These are phyloP conservation scores for Grus americana DNA, from an alignment of 2,113 vertebrate species.

Conservation along the genomic window DNA sequence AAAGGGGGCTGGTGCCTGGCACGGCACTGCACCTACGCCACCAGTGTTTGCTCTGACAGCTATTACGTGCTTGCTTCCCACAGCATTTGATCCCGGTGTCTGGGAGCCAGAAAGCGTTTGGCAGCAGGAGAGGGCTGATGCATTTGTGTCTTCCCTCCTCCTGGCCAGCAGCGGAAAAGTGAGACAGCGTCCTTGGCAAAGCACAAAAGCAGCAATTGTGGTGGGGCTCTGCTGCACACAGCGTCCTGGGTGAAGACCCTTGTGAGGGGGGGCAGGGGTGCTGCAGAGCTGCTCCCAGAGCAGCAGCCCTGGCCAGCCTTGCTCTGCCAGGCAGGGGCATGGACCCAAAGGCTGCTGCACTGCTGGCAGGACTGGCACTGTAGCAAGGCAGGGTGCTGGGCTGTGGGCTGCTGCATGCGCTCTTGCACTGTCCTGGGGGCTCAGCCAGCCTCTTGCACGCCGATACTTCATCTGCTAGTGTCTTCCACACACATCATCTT, in stretches of 20 bases:
- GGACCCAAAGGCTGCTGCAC: not conserved
- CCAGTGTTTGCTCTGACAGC: rapidly evolving
- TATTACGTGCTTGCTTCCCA: rapidly evolving
- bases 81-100: rapidly evolving
- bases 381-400: not conserved
- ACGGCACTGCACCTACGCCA: not conserved
- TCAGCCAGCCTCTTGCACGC: rapidly evolving
- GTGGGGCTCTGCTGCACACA: rapidly evolving
- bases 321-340: not conserved
- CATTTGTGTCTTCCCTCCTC: not conserved
- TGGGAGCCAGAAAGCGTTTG: not conserved
- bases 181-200: not conserved
- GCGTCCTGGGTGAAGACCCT: not conserved
- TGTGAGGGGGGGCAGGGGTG: no score
- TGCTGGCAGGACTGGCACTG: rapidly evolving
- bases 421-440: not conserved
- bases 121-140: not conserved
- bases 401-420: not conserved
- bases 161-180: rapidly evolving
- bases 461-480: rapidly evolving
- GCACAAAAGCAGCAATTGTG: rapidly evolving
- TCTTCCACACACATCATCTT: rapidly evolving
- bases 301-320: not conserved
- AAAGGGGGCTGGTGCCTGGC: not conserved
- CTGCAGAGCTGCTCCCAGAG: not conserved